Base-by-base conservation (phyloP, 2,113 vertebrate species). In the Calyptommatus sinebrachiatus region DNA sequence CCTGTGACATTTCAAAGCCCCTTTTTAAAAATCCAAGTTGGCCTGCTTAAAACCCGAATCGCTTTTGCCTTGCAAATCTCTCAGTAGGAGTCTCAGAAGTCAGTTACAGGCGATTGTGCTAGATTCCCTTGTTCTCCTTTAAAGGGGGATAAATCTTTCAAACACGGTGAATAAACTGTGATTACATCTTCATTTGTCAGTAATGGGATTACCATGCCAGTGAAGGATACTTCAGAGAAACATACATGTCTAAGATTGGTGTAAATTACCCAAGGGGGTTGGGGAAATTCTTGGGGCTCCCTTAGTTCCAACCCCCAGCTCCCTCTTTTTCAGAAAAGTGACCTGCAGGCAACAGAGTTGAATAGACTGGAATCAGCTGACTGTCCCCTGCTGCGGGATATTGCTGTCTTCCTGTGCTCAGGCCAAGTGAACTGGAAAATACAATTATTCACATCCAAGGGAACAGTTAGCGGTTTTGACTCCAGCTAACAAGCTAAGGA, bases 131-230 rank as follows among this genome's bases (percentile, higher is more conserved):
- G 45, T 91, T 87, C 89, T 88, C 76, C 83, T 78, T 78, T 87
- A 92, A 93, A 94, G 89, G 87, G 35, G 92, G 93, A 94, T 92
- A 90, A 90, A 92, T 92, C 89, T 89, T 92, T 92, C 89, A 89
- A 94, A 92, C 75, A 26, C 93, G 91, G 92, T 93, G 92, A 94
- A 94, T 93, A 93, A 92, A 94, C 92, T 89, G 88, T 73, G 95
- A 95, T 93, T 92, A 96, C 92, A 92, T 97, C 97, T 97, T 97
- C 95, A 97, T 97, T 95, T 94, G 94, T 88, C 87, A 79, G 73
- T 96, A 97, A 98, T 95, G 93, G 95, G 97, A 97, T 98, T 97
- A 98, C 80, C 87, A 79, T 21, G 81, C 88, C 88, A 86, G 84
- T 90, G 93, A 97, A 95, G 94, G 91, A 91, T 83, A 88, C 92